These are phyloP conservation scores for Clarias gariepinus DNA, from an alignment of 2,113 vertebrate genomes.

Conservation along the genomic window DNA sequence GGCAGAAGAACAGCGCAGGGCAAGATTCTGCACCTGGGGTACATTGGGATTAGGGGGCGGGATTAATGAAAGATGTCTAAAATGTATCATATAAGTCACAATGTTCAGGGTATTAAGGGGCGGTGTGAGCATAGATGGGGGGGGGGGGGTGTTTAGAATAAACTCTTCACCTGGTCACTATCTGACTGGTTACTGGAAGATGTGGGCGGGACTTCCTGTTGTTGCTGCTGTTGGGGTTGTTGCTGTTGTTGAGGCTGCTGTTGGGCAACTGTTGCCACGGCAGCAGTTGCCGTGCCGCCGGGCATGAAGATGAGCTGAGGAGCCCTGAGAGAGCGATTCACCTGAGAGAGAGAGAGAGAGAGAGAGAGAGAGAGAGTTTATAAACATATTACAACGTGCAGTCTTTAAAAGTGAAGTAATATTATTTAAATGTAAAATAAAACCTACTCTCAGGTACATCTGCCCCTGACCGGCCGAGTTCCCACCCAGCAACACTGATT, in stretches of 20 bases:
- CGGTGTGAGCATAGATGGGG: neutral
- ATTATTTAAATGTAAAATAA: neutral
- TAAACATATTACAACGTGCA: neutral
- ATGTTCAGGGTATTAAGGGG: neutral
- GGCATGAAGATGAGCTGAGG: slow-evolving; percentile 99
- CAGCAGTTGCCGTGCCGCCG: slow-evolving; percentile 89
- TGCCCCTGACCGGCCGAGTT: slow-evolving; percentile 86
- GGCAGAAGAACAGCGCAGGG: slow-evolving; percentile 70
- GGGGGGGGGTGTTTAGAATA: neutral
- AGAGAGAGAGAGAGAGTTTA: neutral
- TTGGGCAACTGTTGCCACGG: slow-evolving; percentile 76
- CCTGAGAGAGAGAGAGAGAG: slow-evolving; percentile 57
- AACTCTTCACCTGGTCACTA: slow-evolving; percentile 82
- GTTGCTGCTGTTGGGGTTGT: slow-evolving; percentile 72
- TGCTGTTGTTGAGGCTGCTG: slow-evolving; percentile 79
- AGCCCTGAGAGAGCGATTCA: slow-evolving; percentile 78
- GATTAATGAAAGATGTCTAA: neutral
- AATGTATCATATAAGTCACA: neutral
- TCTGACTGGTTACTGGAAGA: slow-evolving; percentile 82
- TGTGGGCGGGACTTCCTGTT: slow-evolving; percentile 83
- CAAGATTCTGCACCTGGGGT: slow-evolving; percentile 69
- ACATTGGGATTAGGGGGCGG: neutral
- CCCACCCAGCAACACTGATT: slow-evolving; percentile 91
- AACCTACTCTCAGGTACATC: slow-evolving; percentile 92
- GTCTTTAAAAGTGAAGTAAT: neutral